Evolutionary conservation across 2,888 invertebrate species (phyloP).

Genomic region (Caenorhabditis imperialis): DNA sequence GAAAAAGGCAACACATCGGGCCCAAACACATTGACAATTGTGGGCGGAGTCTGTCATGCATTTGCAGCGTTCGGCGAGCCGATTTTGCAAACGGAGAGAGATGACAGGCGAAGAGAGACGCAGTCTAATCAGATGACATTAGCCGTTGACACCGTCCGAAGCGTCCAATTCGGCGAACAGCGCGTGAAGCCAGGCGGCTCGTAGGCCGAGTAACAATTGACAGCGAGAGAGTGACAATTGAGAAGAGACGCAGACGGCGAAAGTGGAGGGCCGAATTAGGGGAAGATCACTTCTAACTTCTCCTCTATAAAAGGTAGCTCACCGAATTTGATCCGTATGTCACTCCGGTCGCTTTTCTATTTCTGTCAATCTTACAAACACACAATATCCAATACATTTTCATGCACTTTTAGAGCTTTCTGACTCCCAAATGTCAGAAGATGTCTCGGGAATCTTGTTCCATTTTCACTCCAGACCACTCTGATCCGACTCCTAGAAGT

Average conservation of each 20-base stretch:
- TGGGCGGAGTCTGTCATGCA: conserved; percentile 31
- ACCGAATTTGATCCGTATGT: conserved; percentile 22
- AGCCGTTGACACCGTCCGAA: conserved; percentile 13
- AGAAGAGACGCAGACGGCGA: conserved; percentile 32
- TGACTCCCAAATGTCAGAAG: too few relatives aligned
- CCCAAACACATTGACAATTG: conserved; percentile 33
- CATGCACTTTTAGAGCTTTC: background rate
- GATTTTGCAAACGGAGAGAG: conserved; percentile 4
- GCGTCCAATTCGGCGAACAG: conserved; percentile 36
- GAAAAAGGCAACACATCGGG: conserved; percentile 27
- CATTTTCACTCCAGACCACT: too few relatives aligned
- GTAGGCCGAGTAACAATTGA: conserved; percentile 43
- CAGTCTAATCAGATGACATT: conserved; percentile 45
- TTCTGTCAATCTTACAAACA: background rate
- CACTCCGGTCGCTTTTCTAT: background rate
- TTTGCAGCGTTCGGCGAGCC: conserved; percentile 35
- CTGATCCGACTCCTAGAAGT: too few relatives aligned
- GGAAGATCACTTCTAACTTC: conserved; percentile 14
- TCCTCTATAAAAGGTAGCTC: conserved; percentile 40
- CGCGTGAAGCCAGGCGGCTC: conserved; percentile 15
- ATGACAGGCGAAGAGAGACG: conserved; percentile 31
- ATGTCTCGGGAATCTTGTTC: too few relatives aligned
- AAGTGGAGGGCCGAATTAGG: conserved; percentile 30
- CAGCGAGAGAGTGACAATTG: conserved; percentile 40
- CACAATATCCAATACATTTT: background rate